Conservation (phyloP, 2,797 vertebrate species). For the Mus minutoides region DNA sequence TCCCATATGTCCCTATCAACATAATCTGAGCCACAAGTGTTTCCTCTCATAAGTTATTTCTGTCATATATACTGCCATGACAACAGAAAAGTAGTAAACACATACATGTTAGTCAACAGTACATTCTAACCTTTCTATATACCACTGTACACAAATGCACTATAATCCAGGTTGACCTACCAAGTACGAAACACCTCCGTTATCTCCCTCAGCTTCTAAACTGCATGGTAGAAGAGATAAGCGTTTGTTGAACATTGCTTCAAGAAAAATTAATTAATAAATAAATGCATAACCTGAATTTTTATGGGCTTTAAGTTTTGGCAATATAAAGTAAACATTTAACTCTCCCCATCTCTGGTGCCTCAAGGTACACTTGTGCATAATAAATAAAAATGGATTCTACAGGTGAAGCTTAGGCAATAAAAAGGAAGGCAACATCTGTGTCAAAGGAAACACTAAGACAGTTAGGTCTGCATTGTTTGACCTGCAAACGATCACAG, state of each 20-base stretch:
- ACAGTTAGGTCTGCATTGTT: slow-evolving; percentile 71
- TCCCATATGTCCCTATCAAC: not conserved
- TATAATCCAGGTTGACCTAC: not conserved
- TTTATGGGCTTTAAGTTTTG: slow-evolving; percentile 70
- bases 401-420: slow-evolving; percentile 76
- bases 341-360: slow-evolving; percentile 69
- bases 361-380: slow-evolving; percentile 75
- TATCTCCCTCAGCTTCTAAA: not conserved
- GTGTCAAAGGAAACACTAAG: slow-evolving; percentile 74
- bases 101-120: not conserved
- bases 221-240: not conserved
- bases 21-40: not conserved
- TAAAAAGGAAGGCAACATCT: slow-evolving; percentile 79
- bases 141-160: rapidly evolving
- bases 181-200: not conserved
- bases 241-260: slow-evolving; percentile 24
- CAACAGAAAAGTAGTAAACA: not conserved
- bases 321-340: slow-evolving; percentile 81
- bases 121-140: not conserved
- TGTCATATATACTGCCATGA: not conserved
- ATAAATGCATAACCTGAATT: not conserved
- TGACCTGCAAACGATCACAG: slow-evolving; percentile 71
- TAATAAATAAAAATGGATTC: slow-evolving; percentile 84
- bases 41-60: not conserved
- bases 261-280: not conserved